Evolutionary conservation across 2,888 invertebrate species (phyloP).

Genomic region (Hirtodrosophila trivittata): DNA sequence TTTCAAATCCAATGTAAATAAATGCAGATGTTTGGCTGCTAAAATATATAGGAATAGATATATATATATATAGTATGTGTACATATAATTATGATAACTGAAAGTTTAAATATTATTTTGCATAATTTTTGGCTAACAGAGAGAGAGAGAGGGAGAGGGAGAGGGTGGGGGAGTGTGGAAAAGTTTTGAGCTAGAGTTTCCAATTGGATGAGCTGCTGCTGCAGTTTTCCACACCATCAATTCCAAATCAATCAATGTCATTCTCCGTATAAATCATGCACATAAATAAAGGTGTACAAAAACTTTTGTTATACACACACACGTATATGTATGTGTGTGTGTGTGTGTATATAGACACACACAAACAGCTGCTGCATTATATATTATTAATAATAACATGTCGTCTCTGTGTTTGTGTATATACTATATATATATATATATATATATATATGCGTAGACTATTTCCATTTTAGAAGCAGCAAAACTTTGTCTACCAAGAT

Average conservation of each 20-base stretch:
- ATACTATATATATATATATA: constrained; percentile 22
- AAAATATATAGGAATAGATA: too few relatives aligned
- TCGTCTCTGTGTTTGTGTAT: constrained; percentile 11
- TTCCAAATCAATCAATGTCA: constrained; percentile 74
- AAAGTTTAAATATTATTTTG: too few relatives aligned
- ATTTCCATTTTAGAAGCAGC: constrained; percentile 63
- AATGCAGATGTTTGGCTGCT: too few relatives aligned
- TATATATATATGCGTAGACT: constrained; percentile 23
- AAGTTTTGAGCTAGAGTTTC: too few relatives aligned
- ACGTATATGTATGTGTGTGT: constrained; percentile 7
- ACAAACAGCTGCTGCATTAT: constrained; percentile 68
- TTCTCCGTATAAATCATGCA: constrained; percentile 72
- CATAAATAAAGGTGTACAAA: constrained; percentile 64
- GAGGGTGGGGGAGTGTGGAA: too few relatives aligned
- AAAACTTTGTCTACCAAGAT: constrained; percentile 68
- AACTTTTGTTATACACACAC: constrained; percentile 34
- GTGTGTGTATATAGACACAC: constrained; percentile 25
- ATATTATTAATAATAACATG: constrained; percentile 68
- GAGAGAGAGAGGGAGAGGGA: too few relatives aligned
- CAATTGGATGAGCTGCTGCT: constrained; percentile 32
- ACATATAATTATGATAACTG: too few relatives aligned
- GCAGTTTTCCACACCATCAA: constrained; percentile 73
- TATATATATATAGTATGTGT: too few relatives aligned
- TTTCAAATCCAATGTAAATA: constrained; percentile 14
- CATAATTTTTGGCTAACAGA: too few relatives aligned